Percentiles rank a stretch among this genome's conserved stretches.
These are phyloP conservation scores for Gortyna flavago DNA, from an alignment of 2,888 invertebrate genomes.

Conservation along the genomic window DNA sequence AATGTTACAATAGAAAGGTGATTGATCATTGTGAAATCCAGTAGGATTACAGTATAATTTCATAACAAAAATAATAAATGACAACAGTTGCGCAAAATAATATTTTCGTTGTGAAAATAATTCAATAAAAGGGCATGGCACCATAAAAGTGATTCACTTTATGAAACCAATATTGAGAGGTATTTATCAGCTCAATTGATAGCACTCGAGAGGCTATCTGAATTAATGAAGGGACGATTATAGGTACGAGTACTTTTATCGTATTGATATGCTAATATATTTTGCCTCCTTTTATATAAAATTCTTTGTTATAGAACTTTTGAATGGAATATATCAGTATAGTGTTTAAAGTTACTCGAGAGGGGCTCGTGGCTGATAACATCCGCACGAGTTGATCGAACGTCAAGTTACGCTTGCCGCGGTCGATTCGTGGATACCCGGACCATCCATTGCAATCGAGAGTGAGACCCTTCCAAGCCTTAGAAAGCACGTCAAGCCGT, in stretches of 20 bases:
- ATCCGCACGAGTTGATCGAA: not conserved
- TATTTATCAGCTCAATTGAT: slow-evolving; percentile 63
- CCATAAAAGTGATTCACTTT: slow-evolving; percentile 37
- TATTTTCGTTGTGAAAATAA: not conserved
- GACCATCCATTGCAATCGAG: not conserved
- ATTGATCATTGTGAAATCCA: slow-evolving; percentile 9
- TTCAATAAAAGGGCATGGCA: slow-evolving; percentile 19
- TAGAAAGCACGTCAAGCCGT: not conserved
- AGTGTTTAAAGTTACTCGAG: not conserved
- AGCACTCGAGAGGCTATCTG: slow-evolving; percentile 60
- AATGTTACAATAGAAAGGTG: not conserved
- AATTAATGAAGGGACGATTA: slow-evolving; percentile 66
- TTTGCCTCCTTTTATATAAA: slow-evolving; percentile 21
- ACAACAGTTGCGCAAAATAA: slow-evolving; percentile 13
- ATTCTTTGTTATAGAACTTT: slow-evolving; percentile 30
- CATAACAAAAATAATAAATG: slow-evolving; percentile 21
- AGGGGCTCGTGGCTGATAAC: not conserved
- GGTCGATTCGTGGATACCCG: not conserved
- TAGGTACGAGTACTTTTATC: slow-evolving; percentile 68
- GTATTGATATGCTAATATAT: slow-evolving; percentile 63
- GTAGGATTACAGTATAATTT: slow-evolving; percentile 16
- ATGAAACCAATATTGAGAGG: slow-evolving; percentile 47
- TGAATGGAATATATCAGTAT: not conserved
- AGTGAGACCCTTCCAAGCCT: not conserved
- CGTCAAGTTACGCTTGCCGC: not conserved